phyloP scores from a whole-genome alignment of 2,888 invertebrate species.

The Synergus umbraculus region DNA sequence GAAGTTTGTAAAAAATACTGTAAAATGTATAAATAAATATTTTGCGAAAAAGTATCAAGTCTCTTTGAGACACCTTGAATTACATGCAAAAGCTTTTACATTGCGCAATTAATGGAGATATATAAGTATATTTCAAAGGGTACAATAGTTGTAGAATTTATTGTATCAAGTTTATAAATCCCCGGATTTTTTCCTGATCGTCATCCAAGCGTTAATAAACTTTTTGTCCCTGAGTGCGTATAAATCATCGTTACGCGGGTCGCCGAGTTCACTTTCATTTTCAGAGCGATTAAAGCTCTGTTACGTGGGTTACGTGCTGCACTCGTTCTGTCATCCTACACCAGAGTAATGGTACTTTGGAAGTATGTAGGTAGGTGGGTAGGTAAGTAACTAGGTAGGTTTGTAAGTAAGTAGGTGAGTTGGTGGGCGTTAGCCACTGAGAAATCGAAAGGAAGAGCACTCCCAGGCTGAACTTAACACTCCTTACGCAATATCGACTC shows the following conservation, averaged over 20 bases:
- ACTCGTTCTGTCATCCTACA: constrained; percentile 60
- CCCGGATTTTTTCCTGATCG: background rate
- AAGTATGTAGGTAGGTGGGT: constrained; percentile 51
- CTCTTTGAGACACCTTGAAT: background rate
- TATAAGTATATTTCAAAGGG: too few species aligned
- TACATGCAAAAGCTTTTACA: too few species aligned
- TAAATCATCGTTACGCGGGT: background rate
- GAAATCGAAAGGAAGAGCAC: constrained; percentile 60
- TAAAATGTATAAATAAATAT: background rate
- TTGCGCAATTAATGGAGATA: too few species aligned
- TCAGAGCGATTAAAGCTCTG: constrained; percentile 30
- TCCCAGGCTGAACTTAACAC: constrained; percentile 51
- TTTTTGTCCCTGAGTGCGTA: background rate
- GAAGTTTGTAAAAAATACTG: background rate
- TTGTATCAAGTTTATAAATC: background rate
- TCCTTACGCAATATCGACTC: constrained; percentile 44
- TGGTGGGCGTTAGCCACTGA: constrained; percentile 55
- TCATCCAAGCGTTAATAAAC: background rate
- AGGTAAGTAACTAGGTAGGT: constrained; percentile 28
- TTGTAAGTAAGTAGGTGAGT: constrained; percentile 37
- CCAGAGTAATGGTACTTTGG: constrained; percentile 11
- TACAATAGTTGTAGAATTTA: background rate
- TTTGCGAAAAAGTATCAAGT: background rate
- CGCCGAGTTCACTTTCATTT: background rate
- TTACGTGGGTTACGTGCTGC: constrained; percentile 51